Conservation (phyloP, 1,140 invertebrate genomes). For the Ditylenchus dipsaci region DNA sequence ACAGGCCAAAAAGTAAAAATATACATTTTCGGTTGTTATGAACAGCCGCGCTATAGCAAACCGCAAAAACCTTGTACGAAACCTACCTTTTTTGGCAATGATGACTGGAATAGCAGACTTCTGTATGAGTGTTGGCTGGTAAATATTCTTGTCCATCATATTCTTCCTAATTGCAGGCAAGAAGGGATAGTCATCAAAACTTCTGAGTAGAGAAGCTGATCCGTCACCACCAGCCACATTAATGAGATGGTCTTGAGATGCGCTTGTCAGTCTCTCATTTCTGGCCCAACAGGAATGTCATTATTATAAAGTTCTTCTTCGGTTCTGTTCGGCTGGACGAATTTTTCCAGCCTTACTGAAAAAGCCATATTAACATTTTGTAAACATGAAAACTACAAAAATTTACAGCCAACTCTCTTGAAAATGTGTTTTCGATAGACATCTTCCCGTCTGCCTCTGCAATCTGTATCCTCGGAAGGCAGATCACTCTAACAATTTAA, state of each 20-base stretch:
- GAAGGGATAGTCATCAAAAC: not conserved
- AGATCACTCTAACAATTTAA: too few relatives aligned
- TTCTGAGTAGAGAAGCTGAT: not conserved
- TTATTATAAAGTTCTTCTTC: not conserved
- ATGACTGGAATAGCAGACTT: constrained; percentile 8
- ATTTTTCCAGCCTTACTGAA: constrained; percentile 7
- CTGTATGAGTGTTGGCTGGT: not conserved
- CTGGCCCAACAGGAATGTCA: constrained; percentile 1
- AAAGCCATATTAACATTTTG: too few relatives aligned
- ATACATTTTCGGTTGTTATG: too few relatives aligned
- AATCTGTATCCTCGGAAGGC: too few relatives aligned
- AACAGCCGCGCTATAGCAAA: too few relatives aligned
- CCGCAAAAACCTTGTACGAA: too few relatives aligned
- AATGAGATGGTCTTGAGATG: not conserved
- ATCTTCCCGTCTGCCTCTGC: too few relatives aligned
- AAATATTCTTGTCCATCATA: not conserved
- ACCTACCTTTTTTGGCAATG: not conserved
- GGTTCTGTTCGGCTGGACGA: not conserved
- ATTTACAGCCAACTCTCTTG: not conserved
- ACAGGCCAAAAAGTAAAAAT: too few relatives aligned
- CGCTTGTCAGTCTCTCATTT: not conserved
- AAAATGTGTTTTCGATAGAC: not conserved
- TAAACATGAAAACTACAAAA: too few relatives aligned
- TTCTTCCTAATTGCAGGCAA: not conserved
- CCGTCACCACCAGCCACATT: constrained; percentile 3